phyloP scores from a whole-genome alignment of 1,140 invertebrate genomes.

The Leptinotarsa defecta region DNA sequence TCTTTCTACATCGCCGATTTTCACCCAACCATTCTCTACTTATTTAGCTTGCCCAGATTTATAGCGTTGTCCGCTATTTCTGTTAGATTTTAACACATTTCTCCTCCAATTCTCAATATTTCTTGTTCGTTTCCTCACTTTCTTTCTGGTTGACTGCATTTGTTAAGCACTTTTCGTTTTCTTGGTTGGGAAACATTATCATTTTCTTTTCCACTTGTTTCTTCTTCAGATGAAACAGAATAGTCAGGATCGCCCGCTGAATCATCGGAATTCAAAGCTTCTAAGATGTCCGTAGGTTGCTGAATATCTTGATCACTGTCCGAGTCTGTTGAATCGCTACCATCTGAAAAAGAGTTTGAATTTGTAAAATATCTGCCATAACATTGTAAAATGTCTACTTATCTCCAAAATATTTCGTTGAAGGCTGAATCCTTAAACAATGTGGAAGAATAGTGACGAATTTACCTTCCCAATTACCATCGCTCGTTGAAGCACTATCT shows the following conservation, averaged over 20 bases:
- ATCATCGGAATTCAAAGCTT: no score
- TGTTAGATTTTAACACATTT: constrained; percentile 8
- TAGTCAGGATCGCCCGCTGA: neutral
- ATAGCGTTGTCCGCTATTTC: constrained; percentile 11
- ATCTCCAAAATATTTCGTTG: neutral
- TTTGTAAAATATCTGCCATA: no score
- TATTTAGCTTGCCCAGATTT: neutral
- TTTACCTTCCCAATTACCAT: neutral
- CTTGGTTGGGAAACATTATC: neutral
- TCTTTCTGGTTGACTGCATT: neutral
- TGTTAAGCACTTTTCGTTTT: neutral
- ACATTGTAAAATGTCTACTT: neutral
- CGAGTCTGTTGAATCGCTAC: no score
- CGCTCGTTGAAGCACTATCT: no score
- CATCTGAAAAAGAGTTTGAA: no score
- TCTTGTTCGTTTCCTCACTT: neutral
- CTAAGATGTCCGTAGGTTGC: no score
- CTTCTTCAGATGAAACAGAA: neutral
- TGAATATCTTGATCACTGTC: no score
- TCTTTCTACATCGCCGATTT: neutral
- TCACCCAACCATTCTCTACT: neutral
- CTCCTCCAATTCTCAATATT: constrained; percentile 7
- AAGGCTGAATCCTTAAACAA: neutral
- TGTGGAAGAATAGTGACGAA: neutral
- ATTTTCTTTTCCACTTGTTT: neutral